A percentile compares a stretch with the other conserved stretches of the same genome.
Evolutionary conservation across 2,113 vertebrate genomes (phyloP).

Genomic region (Microtus richardsoni): DNA sequence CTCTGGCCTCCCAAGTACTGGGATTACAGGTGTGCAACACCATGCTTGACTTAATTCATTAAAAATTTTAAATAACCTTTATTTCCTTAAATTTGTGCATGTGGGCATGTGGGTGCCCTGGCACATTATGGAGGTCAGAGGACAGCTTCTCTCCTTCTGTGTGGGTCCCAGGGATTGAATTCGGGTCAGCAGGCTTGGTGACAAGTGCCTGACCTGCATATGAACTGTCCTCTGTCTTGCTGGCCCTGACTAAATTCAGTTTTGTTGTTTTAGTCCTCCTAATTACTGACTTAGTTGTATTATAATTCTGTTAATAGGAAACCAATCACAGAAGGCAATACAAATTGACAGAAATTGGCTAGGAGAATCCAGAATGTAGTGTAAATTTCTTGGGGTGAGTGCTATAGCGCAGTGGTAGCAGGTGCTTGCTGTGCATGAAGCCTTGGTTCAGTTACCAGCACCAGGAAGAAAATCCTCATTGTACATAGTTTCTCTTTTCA

Average conservation of each 20-base stretch:
- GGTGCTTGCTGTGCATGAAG: too few relatives aligned
- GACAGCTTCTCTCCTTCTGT: not conserved
- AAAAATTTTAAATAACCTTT: not conserved
- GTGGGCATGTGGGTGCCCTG: not conserved
- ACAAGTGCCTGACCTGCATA: not conserved
- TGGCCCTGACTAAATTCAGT: not conserved
- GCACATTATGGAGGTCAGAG: not conserved
- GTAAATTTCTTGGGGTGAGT: not conserved
- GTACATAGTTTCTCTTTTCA: not conserved
- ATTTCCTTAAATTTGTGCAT: not conserved
- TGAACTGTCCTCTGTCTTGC: not conserved
- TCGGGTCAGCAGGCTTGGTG: not conserved
- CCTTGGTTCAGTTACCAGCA: not conserved
- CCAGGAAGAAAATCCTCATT: not conserved
- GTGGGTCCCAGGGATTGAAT: not conserved
- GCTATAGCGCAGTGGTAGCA: not conserved
- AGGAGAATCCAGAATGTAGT: slow-evolving; percentile 28
- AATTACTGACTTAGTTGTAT: not conserved
- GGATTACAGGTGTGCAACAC: not conserved
- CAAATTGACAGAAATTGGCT: slow-evolving; percentile 32
- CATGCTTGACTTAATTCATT: not conserved
- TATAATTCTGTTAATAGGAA: slow-evolving; percentile 19
- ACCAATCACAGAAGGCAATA: not conserved
- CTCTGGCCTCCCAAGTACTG: not conserved
- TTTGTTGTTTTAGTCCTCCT: not conserved